These are phyloP conservation scores for Adineta ricciae DNA, from an alignment of 2,888 invertebrate species.

Conservation along the genomic window DNA sequence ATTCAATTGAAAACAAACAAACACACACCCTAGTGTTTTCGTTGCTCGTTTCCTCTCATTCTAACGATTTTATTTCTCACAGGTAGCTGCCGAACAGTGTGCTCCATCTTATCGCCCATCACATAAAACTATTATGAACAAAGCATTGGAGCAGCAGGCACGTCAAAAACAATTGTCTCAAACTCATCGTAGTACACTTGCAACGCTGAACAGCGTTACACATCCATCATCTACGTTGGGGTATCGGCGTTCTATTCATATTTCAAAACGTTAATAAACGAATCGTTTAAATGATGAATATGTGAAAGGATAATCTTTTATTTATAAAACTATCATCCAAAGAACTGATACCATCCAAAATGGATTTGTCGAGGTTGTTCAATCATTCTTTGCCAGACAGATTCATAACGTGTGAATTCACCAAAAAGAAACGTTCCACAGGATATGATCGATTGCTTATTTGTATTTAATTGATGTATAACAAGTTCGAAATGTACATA, in stretches of 20 bases:
- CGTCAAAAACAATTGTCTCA: not conserved
- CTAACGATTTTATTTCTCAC: not conserved
- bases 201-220: not conserved
- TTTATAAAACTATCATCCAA: not conserved
- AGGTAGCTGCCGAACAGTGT: not conserved
- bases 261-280: not conserved
- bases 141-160: not conserved
- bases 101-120: not conserved
- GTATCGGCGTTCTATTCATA: not conserved
- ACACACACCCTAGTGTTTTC: not conserved
- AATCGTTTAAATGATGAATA: not conserved
- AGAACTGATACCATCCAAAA: not conserved
- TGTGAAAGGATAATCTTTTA: not conserved
- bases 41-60: not conserved
- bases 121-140: not conserved
- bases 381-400: not conserved
- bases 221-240: not conserved
- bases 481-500: not conserved
- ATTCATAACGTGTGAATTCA: not conserved
- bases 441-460: not conserved
- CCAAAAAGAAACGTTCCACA: not conserved
- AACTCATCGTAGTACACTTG: not conserved
- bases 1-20: not conserved
- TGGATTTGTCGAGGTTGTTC: slow-evolving; percentile 1
- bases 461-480: not conserved